Base-by-base conservation (phyloP, 2,888 invertebrate species). In the Sesia apiformis region DNA sequence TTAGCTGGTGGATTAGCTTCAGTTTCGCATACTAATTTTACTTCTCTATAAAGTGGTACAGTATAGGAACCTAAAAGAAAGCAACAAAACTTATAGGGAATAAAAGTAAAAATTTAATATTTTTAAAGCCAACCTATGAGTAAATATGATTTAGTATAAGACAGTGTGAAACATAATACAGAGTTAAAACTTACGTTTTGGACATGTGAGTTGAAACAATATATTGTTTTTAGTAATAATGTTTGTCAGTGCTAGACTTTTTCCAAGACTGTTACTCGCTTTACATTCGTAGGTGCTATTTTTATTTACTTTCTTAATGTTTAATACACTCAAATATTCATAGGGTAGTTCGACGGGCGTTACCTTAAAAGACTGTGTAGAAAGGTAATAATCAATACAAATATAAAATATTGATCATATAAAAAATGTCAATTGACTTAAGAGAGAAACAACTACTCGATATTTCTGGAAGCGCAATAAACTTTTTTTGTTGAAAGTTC, bases 251-350 rank as follows among this genome's bases (percentile, higher is more conserved):
- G 40, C 39, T 5, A 38, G 5, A 39, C 40, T 39, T n/a, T 38
- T 52, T 6, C 55, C 52, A 4, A 55, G 7, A 4, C 8, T 4
- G 39, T 55, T 55, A 4, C 7, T 23, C 8, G 55, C 55, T 52
- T 49, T 52, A 41, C 55, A 55, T 46, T 6, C 6, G 40, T 52
- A 55, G 7, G 55, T 52, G 40, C 52, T 52, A 5, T 52, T 52
- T 23, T n/a, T 38, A 7, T n/a, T 52, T 1, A 52, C 41, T 6
- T 55, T 6, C n/a, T 52, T 41, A 38, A 55, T 52, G 39, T 52
- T 49, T 52, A 55, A 40, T 38, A 39, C 38, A 51, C 51, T 51
- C 4, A 51, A 8, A 46, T 8, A 39, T 43, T 56, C 51, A 40
- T 56, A 53, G 4, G 53, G 53, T 23, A 49, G 7, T 49, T 6